phyloP scores from a whole-genome alignment of 2,888 invertebrate genomes.

The Agriopis marginaria region DNA sequence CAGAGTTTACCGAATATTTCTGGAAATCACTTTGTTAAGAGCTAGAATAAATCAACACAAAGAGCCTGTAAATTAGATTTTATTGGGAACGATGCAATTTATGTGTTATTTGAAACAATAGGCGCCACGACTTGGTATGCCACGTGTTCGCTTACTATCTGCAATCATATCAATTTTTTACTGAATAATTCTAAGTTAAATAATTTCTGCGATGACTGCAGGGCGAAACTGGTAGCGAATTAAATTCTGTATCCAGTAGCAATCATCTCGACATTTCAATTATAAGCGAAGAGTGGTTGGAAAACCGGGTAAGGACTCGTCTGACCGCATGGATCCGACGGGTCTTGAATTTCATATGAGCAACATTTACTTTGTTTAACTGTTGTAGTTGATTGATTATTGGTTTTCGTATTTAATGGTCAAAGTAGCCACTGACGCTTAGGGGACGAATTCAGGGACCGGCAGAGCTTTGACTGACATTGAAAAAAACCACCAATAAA shows the following conservation, averaged over 20 bases:
- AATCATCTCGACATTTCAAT: conserved; percentile 62
- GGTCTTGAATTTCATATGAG: conserved; percentile 14
- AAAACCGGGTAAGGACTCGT: conserved; percentile 24
- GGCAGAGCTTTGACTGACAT: too few species aligned
- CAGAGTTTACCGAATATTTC: conserved; percentile 20
- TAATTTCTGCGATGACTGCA: conserved; percentile 37
- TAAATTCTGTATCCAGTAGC: conserved; percentile 57
- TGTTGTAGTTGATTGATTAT: not conserved
- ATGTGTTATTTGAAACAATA: conserved; percentile 35
- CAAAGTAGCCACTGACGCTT: too few species aligned
- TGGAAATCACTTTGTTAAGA: conserved; percentile 37
- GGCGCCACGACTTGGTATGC: conserved; percentile 2
- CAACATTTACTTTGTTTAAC: not conserved
- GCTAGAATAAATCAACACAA: conserved; percentile 38
- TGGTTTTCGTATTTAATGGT: not conserved
- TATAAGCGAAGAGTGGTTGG: conserved; percentile 40
- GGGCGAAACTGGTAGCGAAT: conserved; percentile 56
- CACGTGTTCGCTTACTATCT: not conserved
- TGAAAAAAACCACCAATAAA: too few species aligned
- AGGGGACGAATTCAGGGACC: too few species aligned
- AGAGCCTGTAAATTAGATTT: conserved; percentile 34
- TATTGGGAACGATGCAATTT: conserved; percentile 31
- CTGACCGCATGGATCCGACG: conserved; percentile 17
- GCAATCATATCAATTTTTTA: not conserved
- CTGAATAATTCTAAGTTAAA: conserved; percentile 4